Evolutionary conservation across 2,888 invertebrate genomes (phyloP), one percentile per base, ranked within the genome.

Genomic region (Hemaris fuciformis): DNA sequence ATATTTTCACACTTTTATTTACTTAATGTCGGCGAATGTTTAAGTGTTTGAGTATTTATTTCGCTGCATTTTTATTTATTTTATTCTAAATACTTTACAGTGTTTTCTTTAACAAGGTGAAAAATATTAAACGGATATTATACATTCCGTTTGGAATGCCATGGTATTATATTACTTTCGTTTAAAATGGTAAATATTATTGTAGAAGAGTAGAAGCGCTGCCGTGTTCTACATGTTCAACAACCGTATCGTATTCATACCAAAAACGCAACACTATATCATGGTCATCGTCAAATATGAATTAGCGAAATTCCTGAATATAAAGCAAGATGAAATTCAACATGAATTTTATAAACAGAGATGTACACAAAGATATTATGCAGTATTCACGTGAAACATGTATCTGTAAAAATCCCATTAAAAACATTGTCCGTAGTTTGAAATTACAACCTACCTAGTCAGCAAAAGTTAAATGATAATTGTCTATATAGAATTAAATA

Each of bases 211-310:
- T 46, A 45, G 62, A 42, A 60, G 64, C 68, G 72, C 65, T 73
- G 74, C 74, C 71, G 61, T 73, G 84, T 65, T 77, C 86, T 71
- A 76, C 62, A 79, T 87, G 80, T 65, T 72, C 83, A 79, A 59
- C 64, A 62, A 63, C 74, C 85, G 80, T 81, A 72, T 71, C 81
- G 71, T 68, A 64, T 74, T 66, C 70, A 53, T 15, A 53, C 53
- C 31, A 31, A 53, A 70, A 76, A 75, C 74, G 80, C 73, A 74
- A 77, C 73, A 72, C 72, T 70, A 68, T 67, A 71, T 69, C 69
- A n/a, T n/a, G 68, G 67, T 67, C 69, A 69, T 61, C 57, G 43
- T 23, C 43, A 65, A 62, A 65, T 62, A 58, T 59, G 66, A 69
- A 66, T 69, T 53, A 53, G 15, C 53, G 18, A 53, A 53, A 31